Base-by-base conservation (phyloP, 2,888 invertebrate genomes). In the Stenolophus ochropezus region DNA sequence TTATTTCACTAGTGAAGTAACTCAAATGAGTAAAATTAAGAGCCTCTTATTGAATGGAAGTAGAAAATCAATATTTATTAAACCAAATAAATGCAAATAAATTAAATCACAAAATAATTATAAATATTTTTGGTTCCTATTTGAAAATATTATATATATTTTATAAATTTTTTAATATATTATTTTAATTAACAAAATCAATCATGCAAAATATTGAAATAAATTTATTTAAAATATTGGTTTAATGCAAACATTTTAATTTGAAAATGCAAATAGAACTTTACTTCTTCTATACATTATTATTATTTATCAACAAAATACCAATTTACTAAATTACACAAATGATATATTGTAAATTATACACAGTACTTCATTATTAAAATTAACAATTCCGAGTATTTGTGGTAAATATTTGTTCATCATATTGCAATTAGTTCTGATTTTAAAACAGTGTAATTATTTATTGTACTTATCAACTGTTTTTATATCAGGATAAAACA, bases 341-440 rank as follows among this genome's bases (percentile, higher is more conserved):
- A 61, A 49, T 73, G 42, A 47, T 73, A 21, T 71, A 47, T 42
- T 47, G 21, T 42, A 23, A 23, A 47, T 23, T 49, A 73, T 21
- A 73, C 47, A 73, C 47, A 73, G 73, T 49, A 14, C 42, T 49
- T 61, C 21, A 61, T 61, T 61, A 61, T 25, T 61, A 61, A 61
- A 25, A 25, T 61, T 61, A 51, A n/a, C 25, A 61, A 61, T 61
- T 61, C 14, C 21, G 14, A 61, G n/a, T 25, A 61, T 61, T 25
- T 21, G 11, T n/a, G n/a, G 23, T 23, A 23, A 61, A 61, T 61
- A 61, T 61, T 61, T 61, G 61, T 14, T 61, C 61, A 14, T 25
- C n/a, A 25, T 25, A 61, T 20, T 61, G 20, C 61, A 61, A 61
- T 61, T 61, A 25, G 20, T 61, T 61, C 14, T n/a, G 61, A n/a